These are phyloP conservation scores for Centruroides sculpturatus DNA, from an alignment of 1,140 invertebrate species.

Conservation along the genomic window DNA sequence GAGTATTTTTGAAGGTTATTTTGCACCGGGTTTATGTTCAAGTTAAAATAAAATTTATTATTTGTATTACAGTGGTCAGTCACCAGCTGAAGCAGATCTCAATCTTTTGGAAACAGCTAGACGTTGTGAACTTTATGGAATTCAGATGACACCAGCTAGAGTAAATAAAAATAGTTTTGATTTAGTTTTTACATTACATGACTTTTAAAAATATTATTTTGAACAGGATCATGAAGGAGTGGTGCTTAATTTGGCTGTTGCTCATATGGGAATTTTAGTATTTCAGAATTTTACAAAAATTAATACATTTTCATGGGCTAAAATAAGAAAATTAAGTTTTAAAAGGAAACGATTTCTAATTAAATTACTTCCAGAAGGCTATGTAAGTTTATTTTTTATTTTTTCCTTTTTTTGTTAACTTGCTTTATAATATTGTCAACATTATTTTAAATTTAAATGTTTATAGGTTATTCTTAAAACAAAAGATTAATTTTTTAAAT, in stretches of 20 bases:
- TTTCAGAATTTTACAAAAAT: slow-evolving; percentile 95
- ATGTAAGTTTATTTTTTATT: slow-evolving; percentile 6
- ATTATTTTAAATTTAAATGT: too few species aligned
- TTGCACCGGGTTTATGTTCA: too few species aligned
- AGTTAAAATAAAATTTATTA: too few species aligned
- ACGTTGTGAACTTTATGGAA: slow-evolving; percentile 93
- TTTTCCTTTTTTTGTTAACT: not conserved
- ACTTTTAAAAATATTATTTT: too few species aligned
- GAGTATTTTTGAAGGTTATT: too few species aligned
- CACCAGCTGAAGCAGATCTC: slow-evolving; percentile 91
- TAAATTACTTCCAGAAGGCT: slow-evolving; percentile 74
- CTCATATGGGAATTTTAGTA: slow-evolving; percentile 93
- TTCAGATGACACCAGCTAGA: slow-evolving; percentile 90
- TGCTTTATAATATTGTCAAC: too few species aligned
- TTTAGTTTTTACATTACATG: too few species aligned
- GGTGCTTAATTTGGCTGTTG: slow-evolving; percentile 81
- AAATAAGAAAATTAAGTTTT: slow-evolving; percentile 97
- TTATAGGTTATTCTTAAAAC: too few species aligned
- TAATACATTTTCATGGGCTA: slow-evolving; percentile 98
- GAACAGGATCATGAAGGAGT: slow-evolving; percentile 73
- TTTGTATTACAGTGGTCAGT: slow-evolving; percentile 55
- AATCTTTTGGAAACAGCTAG: slow-evolving; percentile 93
- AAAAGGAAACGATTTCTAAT: slow-evolving; percentile 95
- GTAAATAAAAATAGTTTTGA: slow-evolving; percentile 23
- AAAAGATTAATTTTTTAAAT: too few species aligned